Evolutionary conservation across 1,140 invertebrate species (phyloP).

Genomic region (Lucilia sericata): DNA sequence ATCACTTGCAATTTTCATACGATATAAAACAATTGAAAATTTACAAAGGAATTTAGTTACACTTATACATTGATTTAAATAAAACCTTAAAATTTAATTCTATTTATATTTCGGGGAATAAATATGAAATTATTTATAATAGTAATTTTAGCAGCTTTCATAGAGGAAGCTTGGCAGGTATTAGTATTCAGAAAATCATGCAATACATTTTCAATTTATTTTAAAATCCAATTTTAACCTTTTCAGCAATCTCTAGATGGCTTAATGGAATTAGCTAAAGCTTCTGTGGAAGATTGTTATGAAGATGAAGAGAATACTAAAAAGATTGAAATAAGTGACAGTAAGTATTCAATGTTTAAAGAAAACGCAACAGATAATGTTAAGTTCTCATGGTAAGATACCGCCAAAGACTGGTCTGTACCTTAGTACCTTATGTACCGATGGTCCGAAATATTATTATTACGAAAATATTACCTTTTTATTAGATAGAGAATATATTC

Average conservation of each 20-base stretch:
- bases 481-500: too few species aligned
- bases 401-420: too few species aligned
- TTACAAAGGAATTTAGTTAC: neutral
- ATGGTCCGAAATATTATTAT: too few species aligned
- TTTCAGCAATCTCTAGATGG: conserved; percentile 21
- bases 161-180: neutral
- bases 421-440: too few species aligned
- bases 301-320: conserved; percentile 38
- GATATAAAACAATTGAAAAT: neutral
- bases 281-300: conserved; percentile 39
- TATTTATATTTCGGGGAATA: neutral
- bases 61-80: neutral
- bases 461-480: too few species aligned
- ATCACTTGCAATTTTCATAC: neutral
- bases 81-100: neutral
- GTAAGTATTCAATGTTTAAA: conserved; percentile 3
- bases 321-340: conserved; percentile 45
- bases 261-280: conserved; percentile 29
- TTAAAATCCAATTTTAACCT: neutral
- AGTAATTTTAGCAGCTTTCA: neutral
- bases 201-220: neutral
- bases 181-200: neutral
- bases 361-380: too few species aligned
- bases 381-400: too few species aligned
- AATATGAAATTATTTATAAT: neutral